These are phyloP conservation scores for Mythimna albipuncta DNA, from an alignment of 2,888 invertebrate species.

Conservation along the genomic window DNA sequence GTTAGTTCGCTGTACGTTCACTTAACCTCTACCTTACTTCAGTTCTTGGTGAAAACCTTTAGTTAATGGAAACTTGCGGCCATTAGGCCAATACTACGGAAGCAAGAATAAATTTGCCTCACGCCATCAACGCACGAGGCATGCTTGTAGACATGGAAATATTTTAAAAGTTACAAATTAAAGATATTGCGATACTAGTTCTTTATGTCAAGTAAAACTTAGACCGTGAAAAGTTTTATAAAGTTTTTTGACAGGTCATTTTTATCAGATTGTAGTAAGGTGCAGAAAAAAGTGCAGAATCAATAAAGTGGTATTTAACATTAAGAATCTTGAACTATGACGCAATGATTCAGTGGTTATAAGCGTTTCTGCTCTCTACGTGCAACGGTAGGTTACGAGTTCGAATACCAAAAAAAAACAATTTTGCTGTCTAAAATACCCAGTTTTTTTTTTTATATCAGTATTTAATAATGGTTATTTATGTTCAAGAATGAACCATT, in stretches of 20 bases:
- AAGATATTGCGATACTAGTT: slow-evolving; percentile 36
- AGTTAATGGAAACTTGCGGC: slow-evolving; percentile 53
- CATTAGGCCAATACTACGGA: slow-evolving; percentile 62
- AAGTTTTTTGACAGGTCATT: background rate
- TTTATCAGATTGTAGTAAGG: background rate
- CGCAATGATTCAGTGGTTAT: background rate
- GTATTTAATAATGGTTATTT: background rate
- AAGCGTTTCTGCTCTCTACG: background rate
- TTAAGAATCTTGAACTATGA: background rate
- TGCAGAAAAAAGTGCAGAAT: background rate
- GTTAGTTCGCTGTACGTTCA: slow-evolving; percentile 36
- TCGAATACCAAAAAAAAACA: background rate
- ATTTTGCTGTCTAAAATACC: background rate
- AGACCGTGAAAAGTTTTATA: slow-evolving; percentile 6
- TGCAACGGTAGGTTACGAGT: background rate
- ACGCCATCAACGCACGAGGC: slow-evolving; percentile 53
- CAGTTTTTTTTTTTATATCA: background rate
- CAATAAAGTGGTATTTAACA: background rate
- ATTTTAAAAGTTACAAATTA: slow-evolving; percentile 46
- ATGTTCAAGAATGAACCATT: background rate
- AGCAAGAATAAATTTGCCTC: slow-evolving; percentile 60
- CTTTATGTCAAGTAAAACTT: slow-evolving; percentile 20
- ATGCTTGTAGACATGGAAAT: slow-evolving; percentile 39
- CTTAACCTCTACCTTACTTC: slow-evolving; percentile 44
- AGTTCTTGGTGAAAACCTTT: slow-evolving; percentile 41